Conservation (phyloP, 2,113 vertebrate species). For the Paralichthys olivaceus region DNA sequence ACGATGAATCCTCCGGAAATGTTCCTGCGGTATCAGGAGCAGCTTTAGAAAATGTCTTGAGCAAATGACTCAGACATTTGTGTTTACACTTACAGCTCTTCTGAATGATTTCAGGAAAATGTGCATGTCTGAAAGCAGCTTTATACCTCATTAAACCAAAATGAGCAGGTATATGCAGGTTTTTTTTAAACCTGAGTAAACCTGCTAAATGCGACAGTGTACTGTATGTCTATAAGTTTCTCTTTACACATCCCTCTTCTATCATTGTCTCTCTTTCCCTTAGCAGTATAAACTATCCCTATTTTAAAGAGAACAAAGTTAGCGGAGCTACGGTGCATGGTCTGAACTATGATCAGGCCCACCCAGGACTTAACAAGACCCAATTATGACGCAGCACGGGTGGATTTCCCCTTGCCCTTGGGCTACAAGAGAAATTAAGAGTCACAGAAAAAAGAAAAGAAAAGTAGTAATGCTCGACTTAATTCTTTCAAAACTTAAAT, state of each 20-base stretch:
- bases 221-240: not conserved
- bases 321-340: not conserved
- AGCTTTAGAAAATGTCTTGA: too few relatives aligned
- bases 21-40: too few relatives aligned
- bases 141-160: too few relatives aligned
- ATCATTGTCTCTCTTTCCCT: not conserved
- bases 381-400: constrained; percentile 25
- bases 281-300: not conserved
- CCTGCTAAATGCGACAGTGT: too few relatives aligned
- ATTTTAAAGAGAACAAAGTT: constrained; percentile 11
- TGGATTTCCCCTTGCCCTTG: constrained; percentile 35
- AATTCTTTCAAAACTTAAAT: constrained; percentile 11
- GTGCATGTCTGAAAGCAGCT: too few relatives aligned
- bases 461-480: not conserved
- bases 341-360: not conserved
- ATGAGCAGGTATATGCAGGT: too few relatives aligned
- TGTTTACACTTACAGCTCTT: too few relatives aligned
- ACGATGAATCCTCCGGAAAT: too few relatives aligned
- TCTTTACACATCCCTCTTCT: constrained; percentile 4
- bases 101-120: too few relatives aligned
- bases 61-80: too few relatives aligned
- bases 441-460: constrained; percentile 13
- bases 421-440: constrained; percentile 12
- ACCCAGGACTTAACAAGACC: constrained; percentile 36
- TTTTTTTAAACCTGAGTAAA: too few relatives aligned